Conservation (phyloP, 2,113 vertebrate genomes). For the Heptranchias perlo region DNA sequence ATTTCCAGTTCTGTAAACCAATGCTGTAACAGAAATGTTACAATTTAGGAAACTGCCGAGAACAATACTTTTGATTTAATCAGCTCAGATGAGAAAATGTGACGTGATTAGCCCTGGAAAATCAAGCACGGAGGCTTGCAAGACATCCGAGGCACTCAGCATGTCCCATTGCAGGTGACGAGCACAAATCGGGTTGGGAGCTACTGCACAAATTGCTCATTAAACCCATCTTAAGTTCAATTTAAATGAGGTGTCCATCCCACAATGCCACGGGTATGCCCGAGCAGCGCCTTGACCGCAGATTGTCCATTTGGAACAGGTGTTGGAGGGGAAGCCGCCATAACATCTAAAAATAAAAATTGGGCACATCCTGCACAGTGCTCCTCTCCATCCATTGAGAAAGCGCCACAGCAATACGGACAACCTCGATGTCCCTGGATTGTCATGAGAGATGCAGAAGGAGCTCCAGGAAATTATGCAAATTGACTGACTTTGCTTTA, state of each 20-base stretch:
- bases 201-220: not conserved
- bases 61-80: not conserved
- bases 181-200: not conserved
- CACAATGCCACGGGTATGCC: not conserved
- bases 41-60: conserved; percentile 23
- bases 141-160: not conserved
- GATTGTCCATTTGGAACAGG: not conserved
- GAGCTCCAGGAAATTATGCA: not conserved
- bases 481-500: not conserved
- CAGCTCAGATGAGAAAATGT: not conserved
- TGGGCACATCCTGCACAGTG: not conserved
- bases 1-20: conserved; percentile 99
- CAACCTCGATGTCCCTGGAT: not conserved
- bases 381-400: not conserved
- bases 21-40: conserved; percentile 67
- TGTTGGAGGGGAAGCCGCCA: not conserved
- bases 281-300: not conserved
- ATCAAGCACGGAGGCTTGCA: not conserved
- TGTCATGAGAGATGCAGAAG: not conserved
- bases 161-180: not conserved
- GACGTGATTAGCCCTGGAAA: not conserved
- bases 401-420: not conserved
- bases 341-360: not conserved
- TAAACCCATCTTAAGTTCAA: not conserved
- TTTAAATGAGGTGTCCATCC: not conserved